phyloP scores from a whole-genome alignment of 1,140 invertebrate species.

The Periplaneta americana region DNA sequence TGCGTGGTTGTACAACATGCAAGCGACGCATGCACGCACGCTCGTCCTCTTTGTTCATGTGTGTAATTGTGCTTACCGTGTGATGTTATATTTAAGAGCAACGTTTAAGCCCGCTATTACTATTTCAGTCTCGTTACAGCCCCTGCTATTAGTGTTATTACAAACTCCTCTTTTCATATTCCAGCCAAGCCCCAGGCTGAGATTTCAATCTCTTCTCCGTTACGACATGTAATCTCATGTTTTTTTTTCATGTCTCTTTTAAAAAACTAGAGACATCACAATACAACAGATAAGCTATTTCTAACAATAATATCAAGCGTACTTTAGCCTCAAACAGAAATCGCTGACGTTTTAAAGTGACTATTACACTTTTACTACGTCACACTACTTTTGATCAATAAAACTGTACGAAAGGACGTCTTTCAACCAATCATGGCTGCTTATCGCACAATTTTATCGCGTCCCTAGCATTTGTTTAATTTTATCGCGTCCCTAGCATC shows the following conservation, averaged over 20 bases:
- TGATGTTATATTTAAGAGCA: not conserved
- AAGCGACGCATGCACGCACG: not conserved
- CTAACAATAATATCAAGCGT: slow-evolving; percentile 33
- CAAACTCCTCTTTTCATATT: not conserved
- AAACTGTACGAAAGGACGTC: too few relatives aligned
- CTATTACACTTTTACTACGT: too few relatives aligned
- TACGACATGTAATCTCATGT: not conserved
- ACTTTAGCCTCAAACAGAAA: slow-evolving; percentile 78
- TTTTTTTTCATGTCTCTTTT: not conserved
- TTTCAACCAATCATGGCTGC: too few relatives aligned
- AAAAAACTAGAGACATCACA: not conserved
- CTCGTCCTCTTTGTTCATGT: not conserved
- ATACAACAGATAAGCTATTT: not conserved
- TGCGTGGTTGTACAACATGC: too few relatives aligned
- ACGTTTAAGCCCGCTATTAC: too few relatives aligned
- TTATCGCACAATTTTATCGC: too few relatives aligned
- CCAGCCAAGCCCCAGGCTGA: not conserved
- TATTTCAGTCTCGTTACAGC: not conserved
- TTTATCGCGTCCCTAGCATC: too few relatives aligned
- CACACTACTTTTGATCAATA: too few relatives aligned
- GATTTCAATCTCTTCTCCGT: not conserved
- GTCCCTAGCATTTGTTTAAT: too few relatives aligned
- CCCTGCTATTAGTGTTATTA: not conserved
- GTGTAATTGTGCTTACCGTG: not conserved
- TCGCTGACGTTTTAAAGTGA: slow-evolving; percentile 83